Evolutionary conservation across 1,140 invertebrate genomes (phyloP).

Genomic region (Whitmania pigra): DNA sequence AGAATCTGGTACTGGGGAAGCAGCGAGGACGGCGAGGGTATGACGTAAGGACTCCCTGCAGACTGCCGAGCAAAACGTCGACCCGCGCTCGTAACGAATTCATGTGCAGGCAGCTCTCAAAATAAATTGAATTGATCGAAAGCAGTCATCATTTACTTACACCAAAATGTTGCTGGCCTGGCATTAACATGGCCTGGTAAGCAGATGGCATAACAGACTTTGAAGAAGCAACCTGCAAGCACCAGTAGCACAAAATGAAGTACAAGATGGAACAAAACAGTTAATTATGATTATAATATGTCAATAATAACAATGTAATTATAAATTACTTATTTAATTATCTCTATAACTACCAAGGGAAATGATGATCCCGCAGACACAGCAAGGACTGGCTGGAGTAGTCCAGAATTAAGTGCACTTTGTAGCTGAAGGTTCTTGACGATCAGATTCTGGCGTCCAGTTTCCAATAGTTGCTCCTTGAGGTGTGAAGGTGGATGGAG

Average conservation of each 20-base stretch:
- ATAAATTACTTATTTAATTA: too few relatives aligned
- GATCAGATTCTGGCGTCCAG: constrained; percentile 79
- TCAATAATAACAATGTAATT: not conserved
- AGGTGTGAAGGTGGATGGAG: constrained; percentile 98
- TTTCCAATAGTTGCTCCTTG: constrained; percentile 97
- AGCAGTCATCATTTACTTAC: not conserved
- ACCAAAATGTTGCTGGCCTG: not conserved
- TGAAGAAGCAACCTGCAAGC: not conserved
- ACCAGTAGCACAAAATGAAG: not conserved
- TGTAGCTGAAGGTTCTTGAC: constrained; percentile 16
- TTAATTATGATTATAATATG: not conserved
- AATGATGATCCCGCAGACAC: constrained; percentile 2
- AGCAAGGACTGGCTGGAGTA: constrained; percentile 1
- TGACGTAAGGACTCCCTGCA: constrained; percentile 5
- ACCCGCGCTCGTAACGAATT: too few relatives aligned
- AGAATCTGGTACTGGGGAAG: not conserved
- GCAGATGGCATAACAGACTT: constrained; percentile 4
- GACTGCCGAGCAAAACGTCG: not conserved
- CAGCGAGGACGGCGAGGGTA: not conserved
- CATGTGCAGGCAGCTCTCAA: not conserved
- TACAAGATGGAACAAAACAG: too few relatives aligned
- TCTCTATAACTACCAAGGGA: not conserved
- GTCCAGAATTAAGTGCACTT: constrained; percentile 16
- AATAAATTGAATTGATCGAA: not conserved
- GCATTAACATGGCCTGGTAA: constrained; percentile 6